Conservation (phyloP, 2,888 invertebrate genomes). For the Caenorhabditis virilis region DNA sequence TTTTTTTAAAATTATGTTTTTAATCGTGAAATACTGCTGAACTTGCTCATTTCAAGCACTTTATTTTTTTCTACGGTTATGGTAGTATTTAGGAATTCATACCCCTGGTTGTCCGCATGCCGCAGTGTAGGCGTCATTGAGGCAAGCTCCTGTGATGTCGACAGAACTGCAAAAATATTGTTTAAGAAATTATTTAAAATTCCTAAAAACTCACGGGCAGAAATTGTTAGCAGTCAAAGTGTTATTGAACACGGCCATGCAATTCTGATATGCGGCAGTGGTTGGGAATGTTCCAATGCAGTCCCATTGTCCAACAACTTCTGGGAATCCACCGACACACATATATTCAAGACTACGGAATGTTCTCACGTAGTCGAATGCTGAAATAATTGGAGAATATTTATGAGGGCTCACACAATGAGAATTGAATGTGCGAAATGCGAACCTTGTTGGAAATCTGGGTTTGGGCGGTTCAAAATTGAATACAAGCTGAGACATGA, state of each 20-base stretch:
- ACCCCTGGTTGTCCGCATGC: slow-evolving; percentile 32
- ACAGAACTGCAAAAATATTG: slow-evolving; percentile 36
- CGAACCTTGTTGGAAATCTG: slow-evolving; percentile 37
- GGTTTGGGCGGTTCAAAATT: slow-evolving; percentile 38
- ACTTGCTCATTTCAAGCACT: no score
- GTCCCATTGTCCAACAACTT: slow-evolving; percentile 38
- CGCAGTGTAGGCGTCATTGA: slow-evolving; percentile 40
- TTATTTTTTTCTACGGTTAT: no score
- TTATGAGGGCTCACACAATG: neutral
- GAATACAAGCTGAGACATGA: slow-evolving; percentile 51
- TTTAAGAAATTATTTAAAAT: neutral
- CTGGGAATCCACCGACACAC: slow-evolving; percentile 56
- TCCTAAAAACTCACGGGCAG: slow-evolving; percentile 37
- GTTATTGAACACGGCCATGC: slow-evolving; percentile 42
- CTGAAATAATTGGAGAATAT: slow-evolving; percentile 17
- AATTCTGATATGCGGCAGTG: slow-evolving; percentile 24
- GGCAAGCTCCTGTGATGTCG: slow-evolving; percentile 33
- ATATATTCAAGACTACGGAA: slow-evolving; percentile 52
- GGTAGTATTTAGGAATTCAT: no score
- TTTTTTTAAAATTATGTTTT: no score
- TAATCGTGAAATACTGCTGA: no score
- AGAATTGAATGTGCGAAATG: neutral
- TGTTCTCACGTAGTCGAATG: slow-evolving; percentile 52
- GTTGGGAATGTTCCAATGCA: slow-evolving; percentile 37
- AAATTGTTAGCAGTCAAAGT: slow-evolving; percentile 40